Evolutionary conservation across 1,140 invertebrate genomes (phyloP).

Genomic region (Nylanderia fulva): DNA sequence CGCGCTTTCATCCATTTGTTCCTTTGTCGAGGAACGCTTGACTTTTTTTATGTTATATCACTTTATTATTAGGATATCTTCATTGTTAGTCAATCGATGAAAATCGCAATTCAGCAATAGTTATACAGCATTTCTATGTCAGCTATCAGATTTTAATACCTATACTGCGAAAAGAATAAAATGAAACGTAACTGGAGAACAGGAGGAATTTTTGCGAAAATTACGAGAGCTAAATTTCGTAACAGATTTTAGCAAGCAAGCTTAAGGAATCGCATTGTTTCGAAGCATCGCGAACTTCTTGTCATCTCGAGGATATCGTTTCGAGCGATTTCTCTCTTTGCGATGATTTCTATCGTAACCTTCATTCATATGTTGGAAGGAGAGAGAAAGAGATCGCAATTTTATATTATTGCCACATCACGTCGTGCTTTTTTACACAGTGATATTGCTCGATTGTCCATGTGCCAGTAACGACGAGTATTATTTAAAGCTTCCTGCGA

Average conservation of each 20-base stretch:
- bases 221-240: not conserved
- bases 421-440: not conserved
- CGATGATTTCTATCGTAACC: not conserved
- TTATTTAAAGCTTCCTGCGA: constrained; percentile 57
- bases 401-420: not conserved
- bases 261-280: constrained; percentile 1
- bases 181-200: not conserved
- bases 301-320: not conserved
- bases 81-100: not conserved
- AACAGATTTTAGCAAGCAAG: not conserved
- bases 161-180: not conserved
- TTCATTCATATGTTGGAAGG: not conserved
- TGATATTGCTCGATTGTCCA: constrained; percentile 39
- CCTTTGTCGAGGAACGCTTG: too few species aligned
- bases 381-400: not conserved
- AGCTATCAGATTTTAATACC: not conserved
- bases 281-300: not conserved
- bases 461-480: constrained; percentile 42
- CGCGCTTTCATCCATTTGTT: not conserved
- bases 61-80: not conserved
- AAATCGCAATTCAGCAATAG: not conserved
- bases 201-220: not conserved
- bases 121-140: not conserved
- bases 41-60: not conserved
- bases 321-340: not conserved